These are phyloP conservation scores for Callimorpha dominula DNA, from an alignment of 2,888 invertebrate genomes.

Conservation along the genomic window DNA sequence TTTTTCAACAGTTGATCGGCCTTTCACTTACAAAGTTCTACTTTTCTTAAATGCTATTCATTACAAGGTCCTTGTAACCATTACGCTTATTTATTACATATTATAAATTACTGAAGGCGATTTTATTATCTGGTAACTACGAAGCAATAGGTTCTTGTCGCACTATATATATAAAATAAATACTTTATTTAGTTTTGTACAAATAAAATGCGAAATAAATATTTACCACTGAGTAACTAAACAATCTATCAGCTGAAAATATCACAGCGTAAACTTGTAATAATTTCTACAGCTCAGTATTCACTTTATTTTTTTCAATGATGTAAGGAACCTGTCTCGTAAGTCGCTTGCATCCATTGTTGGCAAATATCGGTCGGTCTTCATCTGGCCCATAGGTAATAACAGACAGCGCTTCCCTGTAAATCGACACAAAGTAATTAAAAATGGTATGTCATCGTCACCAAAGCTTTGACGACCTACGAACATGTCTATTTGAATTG, in stretches of 20 bases:
- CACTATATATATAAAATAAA: neutral
- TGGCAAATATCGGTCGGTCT: constrained; percentile 91
- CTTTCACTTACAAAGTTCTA: neutral
- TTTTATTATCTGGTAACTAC: neutral
- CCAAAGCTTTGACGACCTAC: too few species aligned
- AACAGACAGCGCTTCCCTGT: constrained; percentile 88
- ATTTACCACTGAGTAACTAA: constrained; percentile 28
- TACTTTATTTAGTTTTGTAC: constrained; percentile 37
- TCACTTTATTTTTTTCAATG: constrained; percentile 74
- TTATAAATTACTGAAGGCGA: neutral
- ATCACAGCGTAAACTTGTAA: constrained; percentile 47
- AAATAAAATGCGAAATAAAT: constrained; percentile 43
- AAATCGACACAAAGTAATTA: constrained; percentile 45
- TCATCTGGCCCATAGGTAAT: constrained; percentile 93
- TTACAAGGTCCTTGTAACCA: neutral
- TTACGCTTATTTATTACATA: too few species aligned
- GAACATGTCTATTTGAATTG: too few species aligned
- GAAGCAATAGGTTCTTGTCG: too few species aligned
- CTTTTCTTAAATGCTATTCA: neutral
- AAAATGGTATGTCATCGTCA: too few species aligned
- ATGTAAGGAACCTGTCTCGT: constrained; percentile 90
- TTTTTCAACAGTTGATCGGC: neutral
- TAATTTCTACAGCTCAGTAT: constrained; percentile 54
- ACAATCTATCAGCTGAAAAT: constrained; percentile 41
- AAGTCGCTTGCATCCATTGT: constrained; percentile 96